Evolutionary conservation across 1,140 invertebrate genomes (phyloP).

Genomic region (Calliphora vicina): DNA sequence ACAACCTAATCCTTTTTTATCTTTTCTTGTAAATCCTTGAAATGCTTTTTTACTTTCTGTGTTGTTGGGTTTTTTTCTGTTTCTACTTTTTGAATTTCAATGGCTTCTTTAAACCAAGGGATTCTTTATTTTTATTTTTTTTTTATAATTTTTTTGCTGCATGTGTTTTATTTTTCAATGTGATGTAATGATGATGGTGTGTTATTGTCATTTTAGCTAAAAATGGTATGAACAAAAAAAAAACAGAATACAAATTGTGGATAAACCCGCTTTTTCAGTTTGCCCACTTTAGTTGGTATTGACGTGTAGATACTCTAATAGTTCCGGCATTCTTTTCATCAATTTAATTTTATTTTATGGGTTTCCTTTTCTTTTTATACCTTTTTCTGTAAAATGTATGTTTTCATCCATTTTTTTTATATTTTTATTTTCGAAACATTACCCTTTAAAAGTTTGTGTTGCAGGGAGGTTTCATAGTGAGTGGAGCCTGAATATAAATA

Average conservation of each 20-base stretch:
- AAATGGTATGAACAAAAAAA: neutral
- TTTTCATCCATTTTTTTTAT: neutral
- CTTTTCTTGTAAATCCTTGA: slow-evolving; percentile 8
- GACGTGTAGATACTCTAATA: neutral
- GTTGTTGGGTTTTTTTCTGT: neutral
- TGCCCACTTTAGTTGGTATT: neutral
- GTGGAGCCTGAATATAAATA: too few relatives aligned
- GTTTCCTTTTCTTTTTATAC: slow-evolving; percentile 40
- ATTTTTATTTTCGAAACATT: neutral
- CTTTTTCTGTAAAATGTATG: slow-evolving; percentile 43
- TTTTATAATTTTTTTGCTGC: neutral
- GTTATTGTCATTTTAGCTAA: neutral
- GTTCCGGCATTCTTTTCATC: slow-evolving; percentile 39
- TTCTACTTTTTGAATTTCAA: slow-evolving; percentile 10
- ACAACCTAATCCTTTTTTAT: slow-evolving; percentile 27
- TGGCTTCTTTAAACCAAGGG: slow-evolving; percentile 16
- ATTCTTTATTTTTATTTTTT: neutral
- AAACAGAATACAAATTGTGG: neutral
- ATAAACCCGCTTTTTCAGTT: neutral
- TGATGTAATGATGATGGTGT: neutral
- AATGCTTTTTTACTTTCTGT: slow-evolving; percentile 15
- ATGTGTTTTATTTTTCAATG: neutral
- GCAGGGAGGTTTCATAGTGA: too few relatives aligned
- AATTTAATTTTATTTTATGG: slow-evolving; percentile 62
- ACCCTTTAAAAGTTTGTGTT: too few relatives aligned